A percentile compares a stretch with the other conserved stretches of the same genome.
phyloP scores from a whole-genome alignment of 1,140 invertebrate genomes.

The Drosophila nasuta region DNA sequence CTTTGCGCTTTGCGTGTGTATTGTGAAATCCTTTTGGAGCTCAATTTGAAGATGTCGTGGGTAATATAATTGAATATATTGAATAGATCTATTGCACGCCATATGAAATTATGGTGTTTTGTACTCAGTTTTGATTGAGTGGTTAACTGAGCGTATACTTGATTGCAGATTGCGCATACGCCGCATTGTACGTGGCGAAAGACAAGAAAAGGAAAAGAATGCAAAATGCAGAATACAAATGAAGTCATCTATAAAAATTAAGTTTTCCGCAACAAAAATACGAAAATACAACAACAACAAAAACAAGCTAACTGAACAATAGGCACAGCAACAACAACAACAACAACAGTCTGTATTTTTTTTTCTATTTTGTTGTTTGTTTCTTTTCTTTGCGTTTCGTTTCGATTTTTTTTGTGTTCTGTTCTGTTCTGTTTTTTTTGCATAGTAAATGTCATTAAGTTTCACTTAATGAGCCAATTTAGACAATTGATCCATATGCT shows the following conservation, averaged over 20 bases:
- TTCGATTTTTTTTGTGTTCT: conserved; percentile 39
- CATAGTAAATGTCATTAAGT: conserved; percentile 82
- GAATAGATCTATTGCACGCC: neutral
- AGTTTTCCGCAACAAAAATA: conserved; percentile 38
- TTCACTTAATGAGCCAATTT: conserved; percentile 82
- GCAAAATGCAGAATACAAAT: conserved; percentile 30
- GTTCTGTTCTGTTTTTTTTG: conserved; percentile 26
- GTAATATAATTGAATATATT: too few species aligned
- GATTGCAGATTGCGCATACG: conserved; percentile 60
- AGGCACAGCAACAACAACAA: conserved; percentile 35
- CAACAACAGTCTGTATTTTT: conserved; percentile 42
- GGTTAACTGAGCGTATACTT: neutral
- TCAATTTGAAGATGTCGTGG: neutral
- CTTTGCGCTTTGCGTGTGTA: neutral
- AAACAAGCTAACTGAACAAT: conserved; percentile 40
- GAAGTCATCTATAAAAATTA: conserved; percentile 47
- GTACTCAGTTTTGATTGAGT: neutral
- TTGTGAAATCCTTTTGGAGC: neutral
- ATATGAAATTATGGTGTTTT: neutral
- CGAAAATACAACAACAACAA: conserved; percentile 32
- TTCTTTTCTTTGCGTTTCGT: conserved; percentile 30
- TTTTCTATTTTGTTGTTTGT: conserved; percentile 42
- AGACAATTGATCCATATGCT: conserved; percentile 82
- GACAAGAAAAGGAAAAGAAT: too few species aligned
- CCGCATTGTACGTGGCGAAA: conserved; percentile 37